phyloP scores from a whole-genome alignment of 2,113 vertebrate species.

The Tichodroma muraria region DNA sequence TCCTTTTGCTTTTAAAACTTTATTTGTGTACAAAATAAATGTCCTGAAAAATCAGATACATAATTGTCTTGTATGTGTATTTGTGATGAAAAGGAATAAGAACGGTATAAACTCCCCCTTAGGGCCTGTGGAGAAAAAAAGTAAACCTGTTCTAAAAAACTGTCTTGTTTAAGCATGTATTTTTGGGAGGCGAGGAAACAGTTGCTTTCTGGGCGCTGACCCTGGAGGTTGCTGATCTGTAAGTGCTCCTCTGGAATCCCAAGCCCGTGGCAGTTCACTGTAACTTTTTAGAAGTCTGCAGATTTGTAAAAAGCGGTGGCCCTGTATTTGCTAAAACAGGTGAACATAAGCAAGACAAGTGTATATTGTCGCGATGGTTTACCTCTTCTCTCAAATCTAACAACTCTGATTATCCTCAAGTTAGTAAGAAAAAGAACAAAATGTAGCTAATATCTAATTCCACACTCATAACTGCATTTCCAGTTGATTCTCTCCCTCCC shows the following conservation, averaged over 20 bases:
- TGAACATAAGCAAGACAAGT: neutral
- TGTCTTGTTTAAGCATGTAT: neutral
- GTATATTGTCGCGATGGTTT: neutral
- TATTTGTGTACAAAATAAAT: neutral
- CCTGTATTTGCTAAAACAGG: neutral
- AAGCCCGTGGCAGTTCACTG: neutral
- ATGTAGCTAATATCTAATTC: neutral
- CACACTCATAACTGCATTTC: neutral
- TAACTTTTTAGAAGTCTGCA: neutral
- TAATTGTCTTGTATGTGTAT: neutral
- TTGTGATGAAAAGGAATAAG: neutral
- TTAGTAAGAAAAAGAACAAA: neutral
- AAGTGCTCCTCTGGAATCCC: neutral
- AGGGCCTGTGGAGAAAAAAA: neutral
- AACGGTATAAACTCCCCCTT: neutral
- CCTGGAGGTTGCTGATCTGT: neutral
- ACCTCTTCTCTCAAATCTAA: neutral
- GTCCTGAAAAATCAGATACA: neutral
- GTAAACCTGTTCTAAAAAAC: neutral
- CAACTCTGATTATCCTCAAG: neutral
- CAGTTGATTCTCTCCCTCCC: neutral
- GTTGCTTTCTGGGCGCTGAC: neutral
- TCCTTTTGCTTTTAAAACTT: neutral
- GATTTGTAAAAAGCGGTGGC: neutral
- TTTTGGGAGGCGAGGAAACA: neutral